Conservation (phyloP, 2,888 invertebrate species). For the Xylota sylvarum region DNA sequence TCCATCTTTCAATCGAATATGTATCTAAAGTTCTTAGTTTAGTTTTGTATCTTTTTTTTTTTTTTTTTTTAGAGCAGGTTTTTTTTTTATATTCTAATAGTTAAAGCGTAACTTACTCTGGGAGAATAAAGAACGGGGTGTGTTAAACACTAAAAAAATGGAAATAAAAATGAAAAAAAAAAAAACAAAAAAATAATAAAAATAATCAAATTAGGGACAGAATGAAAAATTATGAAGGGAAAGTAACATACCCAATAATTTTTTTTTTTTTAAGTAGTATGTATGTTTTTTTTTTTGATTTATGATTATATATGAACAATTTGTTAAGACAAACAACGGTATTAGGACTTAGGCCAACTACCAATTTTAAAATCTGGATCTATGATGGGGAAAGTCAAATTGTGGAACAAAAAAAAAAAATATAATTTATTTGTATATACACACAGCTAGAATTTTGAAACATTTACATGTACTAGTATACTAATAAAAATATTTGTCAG, state of each 20-base stretch:
- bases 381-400: slow-evolving; percentile 5
- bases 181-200: slow-evolving; percentile 70
- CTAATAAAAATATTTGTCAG: neutral
- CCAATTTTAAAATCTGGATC: slow-evolving; percentile 10
- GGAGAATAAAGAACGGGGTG: slow-evolving; percentile 75
- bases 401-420: slow-evolving; percentile 62
- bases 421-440: neutral
- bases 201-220: slow-evolving; percentile 74
- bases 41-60: slow-evolving; percentile 34
- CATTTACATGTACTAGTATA: slow-evolving; percentile 1
- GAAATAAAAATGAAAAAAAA: slow-evolving; percentile 72
- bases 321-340: slow-evolving; percentile 17
- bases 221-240: slow-evolving; percentile 77
- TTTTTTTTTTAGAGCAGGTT: slow-evolving; percentile 50
- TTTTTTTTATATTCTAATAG: slow-evolving; percentile 58
- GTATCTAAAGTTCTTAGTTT: slow-evolving; percentile 35
- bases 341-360: slow-evolving; percentile 13
- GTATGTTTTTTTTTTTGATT: neutral
- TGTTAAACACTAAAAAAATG: slow-evolving; percentile 73
- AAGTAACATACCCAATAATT: slow-evolving; percentile 77
- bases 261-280: slow-evolving; percentile 35
- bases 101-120: slow-evolving; percentile 73
- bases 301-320: slow-evolving; percentile 1
- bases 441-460: neutral
- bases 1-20: slow-evolving; percentile 24